Evolutionary conservation across 2,113 vertebrate genomes (phyloP), one percentile per base, ranked within the genome.

Genomic region (Pelvicachromis taeniatus): DNA sequence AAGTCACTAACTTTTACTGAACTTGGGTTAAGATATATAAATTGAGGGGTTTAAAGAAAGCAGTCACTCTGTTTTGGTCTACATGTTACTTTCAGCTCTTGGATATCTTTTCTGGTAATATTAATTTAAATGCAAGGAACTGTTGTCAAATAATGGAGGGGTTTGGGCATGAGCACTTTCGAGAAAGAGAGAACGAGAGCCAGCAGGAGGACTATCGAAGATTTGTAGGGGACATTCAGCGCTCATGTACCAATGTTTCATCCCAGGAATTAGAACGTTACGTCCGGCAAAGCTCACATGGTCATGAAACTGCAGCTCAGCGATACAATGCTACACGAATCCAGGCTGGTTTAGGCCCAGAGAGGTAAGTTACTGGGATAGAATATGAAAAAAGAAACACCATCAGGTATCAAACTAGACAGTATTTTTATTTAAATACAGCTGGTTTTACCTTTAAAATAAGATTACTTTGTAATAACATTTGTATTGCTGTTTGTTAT

Each of bases 271-370:
- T 75, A 9, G 89, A 90, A 19, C 59, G 63, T 55, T 90, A 61
- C 9, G 7, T 89, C 59, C 92, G 93, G 48, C 91, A 93, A 87
- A 89, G 87, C 85, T 63, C 93, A 26, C 95, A 95, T 5, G 68
- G 91, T 31, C 95, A 97, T 68, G 96, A 97, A 94, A 97, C 96
- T 26, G 97, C 96, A 16, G 97, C 97, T n/a, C 97, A 97, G 94
- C 85, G 97, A 65, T 97, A 97, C 95, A 97, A 90, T 19, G 97
- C 97, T 77, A 97, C 96, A 11, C 95, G 97, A 55, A 96, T 97
- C 79, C 97, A 97, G 91, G 97, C 97, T 4, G 96, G 97, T 63
- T 93, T 96, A 56, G 95, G 96, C 84, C 95, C 96, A 8, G 96
- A 97, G 91, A 97, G 97, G 97, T 98, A 94, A 97, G 95, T 85